Base-by-base conservation (phyloP, 1,140 invertebrate species). In the Drosophila bifasciata region DNA sequence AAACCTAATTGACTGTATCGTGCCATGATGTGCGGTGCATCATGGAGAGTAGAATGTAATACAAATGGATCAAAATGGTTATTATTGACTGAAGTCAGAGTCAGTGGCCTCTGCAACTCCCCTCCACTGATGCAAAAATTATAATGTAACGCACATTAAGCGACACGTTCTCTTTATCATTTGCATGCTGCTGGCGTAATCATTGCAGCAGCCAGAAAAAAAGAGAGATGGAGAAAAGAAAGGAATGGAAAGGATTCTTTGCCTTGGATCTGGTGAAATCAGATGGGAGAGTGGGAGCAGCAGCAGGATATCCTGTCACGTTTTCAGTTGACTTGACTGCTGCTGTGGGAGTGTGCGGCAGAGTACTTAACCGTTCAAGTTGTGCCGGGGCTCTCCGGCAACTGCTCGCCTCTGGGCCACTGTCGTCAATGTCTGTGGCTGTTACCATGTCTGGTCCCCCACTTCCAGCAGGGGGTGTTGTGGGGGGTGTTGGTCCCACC, bases 281-380 rank as follows among this genome's bases (percentile, higher is more conserved):
- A 55, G 41, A 36, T 43, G 53, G n/a, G n/a, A n/a, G 11, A 52
- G 63, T 9, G n/a, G 61, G 9, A 36, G 44, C 45, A 70, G 44
- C 45, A 70, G 73, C 81, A 86, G 81, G 81, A 86, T 86, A 86
- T 86, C 81, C 81, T 86, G 81, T 86, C 81, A 88, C 81, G 81
- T 86, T 86, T 86, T 88, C 83, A 88, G 81, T 88, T 88, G 81
- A 86, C 81, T 86, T 86, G 81, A 86, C 81, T 86, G 81, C 81
- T 86, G 81, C 73, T 73, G 64, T 88, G 77, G 63, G 80, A 79
- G 76, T 85, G 80, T 79, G 59, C 73, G 81, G 25, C 39, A 59
- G 49, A 86, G 83, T 86, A 83, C 83, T 86, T 86, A 86, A 86
- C 83, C 83, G 83, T 86, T 86, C 83, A 86, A 86, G 83, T 88